Evolutionary conservation across 2,888 invertebrate species (phyloP), one percentile per base, ranked within the genome.

Genomic region (Bimastos eiseni): DNA sequence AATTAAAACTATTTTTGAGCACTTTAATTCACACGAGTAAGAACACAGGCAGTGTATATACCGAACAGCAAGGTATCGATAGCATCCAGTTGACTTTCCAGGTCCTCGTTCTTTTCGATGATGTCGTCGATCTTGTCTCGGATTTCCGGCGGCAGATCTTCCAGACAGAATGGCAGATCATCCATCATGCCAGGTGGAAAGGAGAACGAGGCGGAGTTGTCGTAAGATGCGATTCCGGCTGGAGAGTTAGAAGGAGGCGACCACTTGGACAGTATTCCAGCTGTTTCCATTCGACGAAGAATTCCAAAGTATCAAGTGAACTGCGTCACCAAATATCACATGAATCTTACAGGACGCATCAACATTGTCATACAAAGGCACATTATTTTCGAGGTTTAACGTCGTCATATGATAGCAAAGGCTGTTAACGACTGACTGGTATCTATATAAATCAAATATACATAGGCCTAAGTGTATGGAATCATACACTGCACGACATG

Each of bases 101-200:
- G 86, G 86, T 86, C 86, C n/a, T 86, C 86, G 8, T 86, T 86
- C 15, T 86, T 86, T 21, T 86, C 86, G 34, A 86, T 86, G 86
- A 86, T 86, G n/a, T 86, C 86, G 86, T 86, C 86, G 86, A 86
- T 86, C 86, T 86, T 86, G 86, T 86, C 24, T 5, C 86, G 34
- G 33, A 86, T 86, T 37, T 86, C 86, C 86, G 86, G 86, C 24
- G 86, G 86, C 34, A 86, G 86, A 36, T 86, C 86, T 86, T 86
- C 86, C 21, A 86, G 86, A 36, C 34, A 36, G 86, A 86, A 86
- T 2, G 86, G 86, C 8, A 86, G 86, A 36, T 86, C 86, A 24
- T 86, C 86, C 86, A 86, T 86, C 86, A 36, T 37, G 24, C 86
- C 86, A 37, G 86, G 24, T 36, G 86, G 37, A 86, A 33, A 5